Percentiles rank a stretch among this genome's conserved stretches.
Conservation (phyloP, 2,888 invertebrate genomes). For the Liopterus haemorrhoidalis region DNA sequence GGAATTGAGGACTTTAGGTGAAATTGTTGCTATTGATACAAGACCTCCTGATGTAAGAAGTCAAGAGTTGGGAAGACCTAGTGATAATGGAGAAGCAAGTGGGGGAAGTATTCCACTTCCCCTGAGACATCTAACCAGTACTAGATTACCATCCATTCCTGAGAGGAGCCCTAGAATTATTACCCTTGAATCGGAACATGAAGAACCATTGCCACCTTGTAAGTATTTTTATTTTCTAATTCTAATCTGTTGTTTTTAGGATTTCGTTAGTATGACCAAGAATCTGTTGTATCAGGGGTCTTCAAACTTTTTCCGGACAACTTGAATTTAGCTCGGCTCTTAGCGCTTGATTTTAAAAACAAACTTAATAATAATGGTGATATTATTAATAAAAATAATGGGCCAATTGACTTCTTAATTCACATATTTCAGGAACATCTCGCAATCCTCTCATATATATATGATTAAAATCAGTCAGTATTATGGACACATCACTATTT, state of each 20-base stretch:
- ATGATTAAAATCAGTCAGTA: too few relatives aligned
- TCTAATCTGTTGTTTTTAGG: slow-evolving; percentile 1
- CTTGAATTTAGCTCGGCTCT: too few relatives aligned
- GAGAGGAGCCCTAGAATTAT: slow-evolving; percentile 55
- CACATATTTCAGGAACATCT: too few relatives aligned
- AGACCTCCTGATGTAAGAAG: slow-evolving; percentile 43
- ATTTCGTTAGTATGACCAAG: too few relatives aligned
- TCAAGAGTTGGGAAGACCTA: slow-evolving; percentile 34
- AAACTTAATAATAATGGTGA: too few relatives aligned
- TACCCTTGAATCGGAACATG: slow-evolving; percentile 50
- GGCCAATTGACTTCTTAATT: too few relatives aligned
- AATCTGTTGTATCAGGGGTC: too few relatives aligned
- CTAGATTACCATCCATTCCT: slow-evolving; percentile 74
- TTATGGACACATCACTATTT: too few relatives aligned
- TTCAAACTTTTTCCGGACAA: too few relatives aligned
- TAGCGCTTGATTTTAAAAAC: too few relatives aligned
- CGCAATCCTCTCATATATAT: too few relatives aligned
- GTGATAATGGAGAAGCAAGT: slow-evolving; percentile 45
- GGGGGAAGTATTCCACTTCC: slow-evolving; percentile 51
- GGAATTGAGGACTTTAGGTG: slow-evolving; percentile 54
- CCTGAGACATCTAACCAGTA: slow-evolving; percentile 64
- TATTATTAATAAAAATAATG: too few relatives aligned
- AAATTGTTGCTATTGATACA: slow-evolving; percentile 51
- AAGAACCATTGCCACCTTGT: slow-evolving; percentile 84
- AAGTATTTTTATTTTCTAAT: slow-evolving; percentile 39